Evolutionary conservation across 2,113 vertebrate genomes (phyloP).

Genomic region (Maccullochella peelii): DNA sequence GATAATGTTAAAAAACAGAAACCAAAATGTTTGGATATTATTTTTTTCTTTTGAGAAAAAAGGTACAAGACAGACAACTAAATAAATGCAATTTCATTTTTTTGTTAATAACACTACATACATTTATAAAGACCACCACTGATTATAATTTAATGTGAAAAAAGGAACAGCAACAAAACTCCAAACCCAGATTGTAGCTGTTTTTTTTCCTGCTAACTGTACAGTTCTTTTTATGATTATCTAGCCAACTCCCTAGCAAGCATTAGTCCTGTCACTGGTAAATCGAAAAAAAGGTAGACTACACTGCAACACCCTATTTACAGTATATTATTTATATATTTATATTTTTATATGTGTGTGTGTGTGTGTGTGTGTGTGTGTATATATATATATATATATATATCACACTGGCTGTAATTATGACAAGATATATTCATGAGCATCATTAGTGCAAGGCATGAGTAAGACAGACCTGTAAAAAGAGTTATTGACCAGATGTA

Average conservation of each 20-base stretch:
- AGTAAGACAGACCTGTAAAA: conserved; percentile 80
- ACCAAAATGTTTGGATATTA: conserved; percentile 64
- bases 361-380: too few relatives aligned
- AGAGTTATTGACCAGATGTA: conserved; percentile 66
- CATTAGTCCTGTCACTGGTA: conserved; percentile 94
- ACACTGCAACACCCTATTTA: conserved; percentile 98
- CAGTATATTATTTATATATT: conserved; percentile 92
- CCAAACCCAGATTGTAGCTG: conserved; percentile 83
- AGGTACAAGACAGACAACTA: conserved; percentile 78
- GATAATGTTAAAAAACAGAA: conserved; percentile 71
- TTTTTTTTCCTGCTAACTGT: conserved; percentile 90
- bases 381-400: conserved; percentile 82
- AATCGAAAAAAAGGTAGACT: conserved; percentile 90
- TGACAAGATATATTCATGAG: conserved; percentile 84
- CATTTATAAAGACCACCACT: conserved; percentile 92
- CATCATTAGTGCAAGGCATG: conserved; percentile 88
- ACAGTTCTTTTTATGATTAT: conserved; percentile 91
- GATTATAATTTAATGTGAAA: conserved; percentile 93
- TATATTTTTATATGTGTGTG: conserved; percentile 70
- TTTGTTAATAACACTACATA: conserved; percentile 87
- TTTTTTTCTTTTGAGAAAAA: conserved; percentile 64
- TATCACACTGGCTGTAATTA: conserved; percentile 84
- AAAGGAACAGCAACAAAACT: conserved; percentile 85
- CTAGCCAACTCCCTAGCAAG: conserved; percentile 91
- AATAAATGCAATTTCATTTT: conserved; percentile 79